Conservation (phyloP, 92 coral and sea anemone genomes). For the Umimayanthus chanpuru region DNA sequence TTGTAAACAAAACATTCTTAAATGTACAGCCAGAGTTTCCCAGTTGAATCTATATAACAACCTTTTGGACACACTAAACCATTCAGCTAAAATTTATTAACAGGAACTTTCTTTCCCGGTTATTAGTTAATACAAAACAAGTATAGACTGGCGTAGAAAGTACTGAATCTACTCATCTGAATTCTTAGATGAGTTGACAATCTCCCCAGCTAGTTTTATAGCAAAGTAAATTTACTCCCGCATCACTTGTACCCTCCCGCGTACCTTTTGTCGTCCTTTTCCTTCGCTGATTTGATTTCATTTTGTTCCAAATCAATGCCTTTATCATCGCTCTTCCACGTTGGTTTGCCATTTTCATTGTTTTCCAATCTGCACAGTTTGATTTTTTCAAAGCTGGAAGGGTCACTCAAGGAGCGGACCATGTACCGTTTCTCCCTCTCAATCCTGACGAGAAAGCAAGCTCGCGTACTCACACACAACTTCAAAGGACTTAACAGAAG, state of each 20-base stretch:
- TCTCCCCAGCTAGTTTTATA: no score
- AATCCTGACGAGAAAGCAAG: slow-evolving; percentile 6
- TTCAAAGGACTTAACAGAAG: background rate
- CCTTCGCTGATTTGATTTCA: slow-evolving; percentile 16
- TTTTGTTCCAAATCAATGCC: slow-evolving; percentile 7
- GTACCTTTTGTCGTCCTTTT: slow-evolving; percentile 31
- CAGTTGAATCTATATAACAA: no score
- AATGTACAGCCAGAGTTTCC: no score
- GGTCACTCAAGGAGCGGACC: slow-evolving; percentile 66
- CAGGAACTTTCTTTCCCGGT: no score
- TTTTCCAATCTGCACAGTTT: slow-evolving; percentile 41
- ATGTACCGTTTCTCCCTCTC: slow-evolving; percentile 56
- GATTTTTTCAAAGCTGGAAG: slow-evolving; percentile 59
- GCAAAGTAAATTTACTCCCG: no score
- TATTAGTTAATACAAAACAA: no score
- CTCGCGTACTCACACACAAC: background rate
- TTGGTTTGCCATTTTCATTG: slow-evolving; percentile 23
- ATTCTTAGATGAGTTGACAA: no score
- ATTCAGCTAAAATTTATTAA: no score
- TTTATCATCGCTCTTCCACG: slow-evolving; percentile 3
- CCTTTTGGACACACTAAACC: no score
- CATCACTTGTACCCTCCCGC: background rate
- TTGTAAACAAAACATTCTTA: no score
- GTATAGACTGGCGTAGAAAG: no score
- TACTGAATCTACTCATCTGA: no score